A percentile compares a stretch with the other conserved stretches of the same genome.
phyloP scores from a whole-genome alignment of 2,888 invertebrate species.

The Ectemnius lituratus region DNA sequence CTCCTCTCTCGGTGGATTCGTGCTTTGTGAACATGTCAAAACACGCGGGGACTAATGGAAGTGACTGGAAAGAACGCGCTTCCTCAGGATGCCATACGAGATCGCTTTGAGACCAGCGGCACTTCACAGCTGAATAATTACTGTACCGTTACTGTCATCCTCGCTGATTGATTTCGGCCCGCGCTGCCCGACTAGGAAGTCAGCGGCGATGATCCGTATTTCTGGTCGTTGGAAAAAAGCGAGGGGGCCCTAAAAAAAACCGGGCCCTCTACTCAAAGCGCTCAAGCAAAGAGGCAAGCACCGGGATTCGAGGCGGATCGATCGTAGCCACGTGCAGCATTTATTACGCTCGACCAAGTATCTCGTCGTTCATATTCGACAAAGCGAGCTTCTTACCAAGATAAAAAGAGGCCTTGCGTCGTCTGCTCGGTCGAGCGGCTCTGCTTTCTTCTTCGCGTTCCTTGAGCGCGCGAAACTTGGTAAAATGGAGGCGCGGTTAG shows the following conservation, averaged over 20 bases:
- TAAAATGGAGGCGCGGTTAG: constrained; percentile 16
- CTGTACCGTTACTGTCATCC: constrained; percentile 8
- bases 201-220: background rate
- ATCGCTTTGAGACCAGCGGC: background rate
- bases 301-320: too few relatives aligned
- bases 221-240: background rate
- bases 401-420: background rate
- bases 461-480: background rate
- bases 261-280: constrained; percentile 8
- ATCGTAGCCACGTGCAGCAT: background rate
- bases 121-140: constrained; percentile 1
- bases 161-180: constrained; percentile 5
- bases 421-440: background rate
- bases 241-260: constrained; percentile 2
- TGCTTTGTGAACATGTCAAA: background rate
- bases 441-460: constrained; percentile 5
- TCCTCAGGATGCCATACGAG: background rate
- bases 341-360: background rate
- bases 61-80: background rate
- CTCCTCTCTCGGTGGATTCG: background rate
- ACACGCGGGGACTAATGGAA: background rate
- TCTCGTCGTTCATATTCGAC: background rate
- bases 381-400: background rate
- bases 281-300: background rate
- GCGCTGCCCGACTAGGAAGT: constrained; percentile 1